Conservation (phyloP, 2,888 invertebrate species). For the Cetonia aurata region DNA sequence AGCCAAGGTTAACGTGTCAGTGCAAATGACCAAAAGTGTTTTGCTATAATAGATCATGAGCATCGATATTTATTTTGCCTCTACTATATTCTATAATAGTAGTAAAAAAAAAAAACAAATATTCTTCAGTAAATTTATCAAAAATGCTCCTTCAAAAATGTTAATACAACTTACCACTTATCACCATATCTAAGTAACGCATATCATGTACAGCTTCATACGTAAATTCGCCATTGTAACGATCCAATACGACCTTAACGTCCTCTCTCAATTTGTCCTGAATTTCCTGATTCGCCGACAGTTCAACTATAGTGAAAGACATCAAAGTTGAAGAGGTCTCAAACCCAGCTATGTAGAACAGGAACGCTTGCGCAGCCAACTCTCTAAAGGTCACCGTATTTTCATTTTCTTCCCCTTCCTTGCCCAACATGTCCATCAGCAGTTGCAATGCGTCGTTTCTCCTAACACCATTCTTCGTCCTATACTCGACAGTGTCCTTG, state of each 20-base stretch:
- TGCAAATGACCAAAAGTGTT: no score
- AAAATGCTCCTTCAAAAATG: no score
- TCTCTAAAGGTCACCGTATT: slow-evolving; percentile 47
- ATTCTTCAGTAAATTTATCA: no score
- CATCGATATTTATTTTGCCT: no score
- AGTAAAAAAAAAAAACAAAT: no score
- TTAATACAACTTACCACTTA: slow-evolving; percentile 50
- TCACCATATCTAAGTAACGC: slow-evolving; percentile 64
- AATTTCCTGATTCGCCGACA: slow-evolving; percentile 65
- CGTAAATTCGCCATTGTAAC: slow-evolving; percentile 58
- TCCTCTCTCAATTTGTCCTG: slow-evolving; percentile 66
- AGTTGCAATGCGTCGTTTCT: slow-evolving; percentile 70
- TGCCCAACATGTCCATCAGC: slow-evolving; percentile 66
- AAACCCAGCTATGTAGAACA: slow-evolving; percentile 73
- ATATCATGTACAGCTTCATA: slow-evolving; percentile 66
- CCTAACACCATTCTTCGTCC: slow-evolving; percentile 63
- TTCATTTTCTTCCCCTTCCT: slow-evolving; percentile 25
- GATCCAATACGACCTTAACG: slow-evolving; percentile 56
- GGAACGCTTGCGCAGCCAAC: slow-evolving; percentile 66
- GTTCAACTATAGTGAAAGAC: slow-evolving; percentile 70
- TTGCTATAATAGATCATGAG: no score
- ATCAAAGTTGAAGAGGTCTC: slow-evolving; percentile 73
- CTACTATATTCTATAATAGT: no score
- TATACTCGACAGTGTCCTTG: slow-evolving; percentile 63
- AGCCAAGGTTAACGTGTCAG: no score